Evolutionary conservation across 2,888 invertebrate genomes (phyloP).

Genomic region (Acronicta aceris): DNA sequence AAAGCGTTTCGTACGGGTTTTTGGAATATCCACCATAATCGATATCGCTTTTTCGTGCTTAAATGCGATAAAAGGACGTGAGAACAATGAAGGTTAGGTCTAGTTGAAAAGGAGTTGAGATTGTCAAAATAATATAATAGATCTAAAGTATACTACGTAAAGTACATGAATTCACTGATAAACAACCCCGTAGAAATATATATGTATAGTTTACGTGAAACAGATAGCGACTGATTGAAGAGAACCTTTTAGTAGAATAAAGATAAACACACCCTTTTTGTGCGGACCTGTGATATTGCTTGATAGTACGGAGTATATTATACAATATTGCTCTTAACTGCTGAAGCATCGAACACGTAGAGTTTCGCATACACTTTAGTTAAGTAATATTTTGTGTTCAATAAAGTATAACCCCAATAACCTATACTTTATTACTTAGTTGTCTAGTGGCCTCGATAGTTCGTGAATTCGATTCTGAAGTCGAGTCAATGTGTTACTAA

Average conservation of each 20-base stretch:
- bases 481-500: too few relatives aligned
- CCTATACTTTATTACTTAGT: not conserved
- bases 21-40: too few relatives aligned
- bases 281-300: conserved; percentile 22
- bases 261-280: conserved; percentile 41
- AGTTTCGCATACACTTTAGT: not conserved
- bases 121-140: too few relatives aligned
- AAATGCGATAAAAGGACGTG: too few relatives aligned
- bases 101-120: too few relatives aligned
- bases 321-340: conserved; percentile 1
- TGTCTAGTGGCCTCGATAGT: too few relatives aligned
- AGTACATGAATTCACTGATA: not conserved
- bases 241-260: conserved; percentile 43
- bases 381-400: conserved; percentile 1
- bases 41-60: too few relatives aligned
- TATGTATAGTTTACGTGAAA: conserved; percentile 21
- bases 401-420: not conserved
- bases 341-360: too few relatives aligned
- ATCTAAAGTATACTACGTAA: not conserved
- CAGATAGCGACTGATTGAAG: conserved; percentile 49
- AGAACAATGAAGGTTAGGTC: too few relatives aligned
- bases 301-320: conserved; percentile 9
- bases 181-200: conserved; percentile 3
- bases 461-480: too few relatives aligned
- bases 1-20: too few relatives aligned